Percentiles rank a stretch among this genome's conserved stretches.
These are phyloP conservation scores for Caenorhabditis sp. DNA, from an alignment of 2,888 invertebrate species.

Conservation along the genomic window DNA sequence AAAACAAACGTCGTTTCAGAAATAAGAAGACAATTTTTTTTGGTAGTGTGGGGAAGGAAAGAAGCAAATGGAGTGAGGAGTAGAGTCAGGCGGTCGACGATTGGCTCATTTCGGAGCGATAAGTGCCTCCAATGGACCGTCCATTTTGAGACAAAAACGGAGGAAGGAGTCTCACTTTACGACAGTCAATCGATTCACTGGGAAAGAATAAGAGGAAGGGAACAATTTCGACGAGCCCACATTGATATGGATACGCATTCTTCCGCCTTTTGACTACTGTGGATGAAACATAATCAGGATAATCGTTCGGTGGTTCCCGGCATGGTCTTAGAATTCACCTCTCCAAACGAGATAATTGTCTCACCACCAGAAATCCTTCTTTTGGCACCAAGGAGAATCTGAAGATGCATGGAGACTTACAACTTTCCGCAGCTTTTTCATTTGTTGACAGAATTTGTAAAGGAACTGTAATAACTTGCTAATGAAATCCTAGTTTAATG, in stretches of 20 bases:
- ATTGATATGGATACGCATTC: not conserved
- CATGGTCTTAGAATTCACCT: no score
- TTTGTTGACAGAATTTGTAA: slow-evolving; percentile 35
- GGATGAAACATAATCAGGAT: slow-evolving; percentile 1
- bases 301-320: not conserved
- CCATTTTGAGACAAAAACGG: slow-evolving; percentile 16
- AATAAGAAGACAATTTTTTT: slow-evolving; percentile 28
- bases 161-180: slow-evolving; percentile 15
- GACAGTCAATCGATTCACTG: slow-evolving; percentile 25
- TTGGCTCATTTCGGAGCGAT: slow-evolving; percentile 45
- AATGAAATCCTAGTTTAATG: slow-evolving; percentile 44
- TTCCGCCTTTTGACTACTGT: not conserved
- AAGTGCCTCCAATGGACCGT: slow-evolving; percentile 57
- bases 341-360: not conserved
- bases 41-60: slow-evolving; percentile 13
- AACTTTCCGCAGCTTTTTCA: slow-evolving; percentile 29
- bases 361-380: not conserved
- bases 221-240: not conserved
- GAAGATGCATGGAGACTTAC: not conserved
- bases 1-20: slow-evolving; percentile 20
- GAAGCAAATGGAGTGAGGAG: slow-evolving; percentile 17
- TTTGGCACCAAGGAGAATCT: no score
- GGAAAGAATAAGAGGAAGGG: not conserved
- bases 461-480: slow-evolving; percentile 23
- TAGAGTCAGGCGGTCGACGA: slow-evolving; percentile 59